Base-by-base conservation (phyloP, 1,140 invertebrate species). In the Whitmania pigra region DNA sequence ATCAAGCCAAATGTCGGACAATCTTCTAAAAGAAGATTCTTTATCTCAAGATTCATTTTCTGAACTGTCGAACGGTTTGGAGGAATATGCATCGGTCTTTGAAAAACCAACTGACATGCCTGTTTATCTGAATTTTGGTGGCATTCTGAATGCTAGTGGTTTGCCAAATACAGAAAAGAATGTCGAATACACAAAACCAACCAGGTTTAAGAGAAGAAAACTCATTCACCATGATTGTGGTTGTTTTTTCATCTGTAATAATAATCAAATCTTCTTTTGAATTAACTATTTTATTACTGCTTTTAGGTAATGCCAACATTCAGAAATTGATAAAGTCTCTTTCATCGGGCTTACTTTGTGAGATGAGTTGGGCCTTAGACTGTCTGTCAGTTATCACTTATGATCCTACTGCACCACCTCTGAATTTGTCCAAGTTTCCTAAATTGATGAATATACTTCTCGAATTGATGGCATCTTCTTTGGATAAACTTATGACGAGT, bases 41-140 rank as follows among this genome's bases (percentile, higher is more conserved):
- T 31, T 25, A n/a, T 63, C 57, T 31, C 57, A 63, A 63, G 57
- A 63, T 20, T 63, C 57, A 63, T 63, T 63, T 63, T 31, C 57
- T 22, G 57, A 63, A 13, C 57, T 63, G 29, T 31, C 29, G 15
- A 63, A 22, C 6, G 57, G 22, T 31, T 31, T 63, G 11, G 57
- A 63, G 15, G 57, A 63, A 22, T 25, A 31, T 20, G 29, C 2
- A 25, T 11, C 22, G 9, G 57, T 63, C 22, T 63, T 22, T 22
- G 57, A 63, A 63, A 63, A 63, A n/a, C 57, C 57, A 13, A 63
- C 57, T 11, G 29, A 25, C 20, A 13, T 31, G 22, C 9, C 57
- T 6, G 29, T 31, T 7, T 63, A 22, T 31, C 11, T 63, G 22
- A 63, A 63, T 63, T 63, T 31, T 22, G 57, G 57, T 25, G 57